Evolutionary conservation across 1,140 invertebrate genomes (phyloP).

Genomic region (Drosophila prosaltans): DNA sequence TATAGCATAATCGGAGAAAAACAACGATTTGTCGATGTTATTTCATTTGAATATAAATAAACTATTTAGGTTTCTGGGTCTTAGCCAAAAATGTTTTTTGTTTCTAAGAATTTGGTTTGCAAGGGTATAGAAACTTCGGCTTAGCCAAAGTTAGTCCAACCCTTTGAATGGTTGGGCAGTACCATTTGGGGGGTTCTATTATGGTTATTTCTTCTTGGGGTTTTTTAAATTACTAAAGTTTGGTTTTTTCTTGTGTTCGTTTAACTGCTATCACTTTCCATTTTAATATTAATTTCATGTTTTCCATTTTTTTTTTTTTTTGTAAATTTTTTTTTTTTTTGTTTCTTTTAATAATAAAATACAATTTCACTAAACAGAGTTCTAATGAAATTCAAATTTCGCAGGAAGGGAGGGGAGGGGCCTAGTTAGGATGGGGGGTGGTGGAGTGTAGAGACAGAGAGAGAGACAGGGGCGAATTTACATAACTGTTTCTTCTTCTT

Average conservation of each 20-base stretch:
- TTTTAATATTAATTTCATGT: slow-evolving; percentile 58
- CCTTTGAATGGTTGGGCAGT: neutral
- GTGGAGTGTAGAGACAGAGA: neutral
- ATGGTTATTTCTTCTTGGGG: slow-evolving; percentile 15
- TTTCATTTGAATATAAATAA: neutral
- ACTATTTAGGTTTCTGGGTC: too few relatives aligned
- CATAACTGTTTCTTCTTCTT: slow-evolving; percentile 38
- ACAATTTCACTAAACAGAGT: slow-evolving; percentile 73
- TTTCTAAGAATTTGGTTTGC: neutral
- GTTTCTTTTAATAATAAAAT: slow-evolving; percentile 58
- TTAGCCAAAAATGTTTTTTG: too few relatives aligned
- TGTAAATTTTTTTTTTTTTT: slow-evolving; percentile 54
- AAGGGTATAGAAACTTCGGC: slow-evolving; percentile 1
- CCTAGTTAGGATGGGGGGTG: neutral
- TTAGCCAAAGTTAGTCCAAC: slow-evolving; percentile 1
- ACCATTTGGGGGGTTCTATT: neutral
- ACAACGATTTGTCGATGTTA: too few relatives aligned
- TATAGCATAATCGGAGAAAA: too few relatives aligned
- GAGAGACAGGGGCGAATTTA: slow-evolving; percentile 18
- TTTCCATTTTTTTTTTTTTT: slow-evolving; percentile 20
- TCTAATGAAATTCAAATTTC: slow-evolving; percentile 36
- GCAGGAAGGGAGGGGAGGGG: neutral
- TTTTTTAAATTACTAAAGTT: slow-evolving; percentile 63
- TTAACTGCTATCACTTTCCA: slow-evolving; percentile 76
- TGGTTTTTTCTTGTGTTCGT: slow-evolving; percentile 57